Percentiles rank a stretch among this genome's conserved stretches.
phyloP scores from a whole-genome alignment of 1,140 invertebrate species.

The Zaprionus ornatus region DNA sequence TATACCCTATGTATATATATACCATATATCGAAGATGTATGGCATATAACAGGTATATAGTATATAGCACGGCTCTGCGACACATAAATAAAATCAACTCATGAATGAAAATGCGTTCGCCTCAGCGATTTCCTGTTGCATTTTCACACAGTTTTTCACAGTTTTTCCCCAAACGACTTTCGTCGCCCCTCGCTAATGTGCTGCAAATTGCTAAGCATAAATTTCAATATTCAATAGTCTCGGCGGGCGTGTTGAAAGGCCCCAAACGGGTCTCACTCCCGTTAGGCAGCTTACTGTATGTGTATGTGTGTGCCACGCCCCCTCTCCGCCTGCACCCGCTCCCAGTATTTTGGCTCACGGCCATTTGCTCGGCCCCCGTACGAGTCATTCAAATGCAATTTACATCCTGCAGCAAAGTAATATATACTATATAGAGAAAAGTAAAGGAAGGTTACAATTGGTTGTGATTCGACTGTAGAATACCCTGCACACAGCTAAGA shows the following conservation, averaged over 20 bases:
- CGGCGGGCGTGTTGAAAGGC: slow-evolving; percentile 49
- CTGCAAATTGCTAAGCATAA: slow-evolving; percentile 64
- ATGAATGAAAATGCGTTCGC: slow-evolving; percentile 80
- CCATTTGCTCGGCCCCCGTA: slow-evolving; percentile 1
- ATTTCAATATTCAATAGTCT: slow-evolving; percentile 54
- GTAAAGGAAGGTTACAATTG: neutral
- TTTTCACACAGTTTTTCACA: slow-evolving; percentile 28
- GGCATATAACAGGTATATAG: slow-evolving; percentile 10
- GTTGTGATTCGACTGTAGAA: neutral
- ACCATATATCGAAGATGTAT: slow-evolving; percentile 1
- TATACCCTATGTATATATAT: slow-evolving; percentile 13
- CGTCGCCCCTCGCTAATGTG: slow-evolving; percentile 4
- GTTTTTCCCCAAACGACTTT: neutral
- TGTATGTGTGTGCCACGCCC: neutral
- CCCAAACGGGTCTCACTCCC: neutral
- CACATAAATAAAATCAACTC: slow-evolving; percentile 78
- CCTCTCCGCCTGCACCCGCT: no score
- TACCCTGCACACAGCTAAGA: neutral
- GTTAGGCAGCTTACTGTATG: neutral
- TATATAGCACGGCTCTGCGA: slow-evolving; percentile 1
- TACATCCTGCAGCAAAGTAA: slow-evolving; percentile 27
- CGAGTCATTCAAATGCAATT: neutral
- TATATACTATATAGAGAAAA: neutral
- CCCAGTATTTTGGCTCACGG: slow-evolving; percentile 3
- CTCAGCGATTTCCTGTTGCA: slow-evolving; percentile 75